Percentiles rank a stretch among this genome's conserved stretches.
Evolutionary conservation across 2,888 invertebrate genomes (phyloP).

Genomic region (Idaea straminata): DNA sequence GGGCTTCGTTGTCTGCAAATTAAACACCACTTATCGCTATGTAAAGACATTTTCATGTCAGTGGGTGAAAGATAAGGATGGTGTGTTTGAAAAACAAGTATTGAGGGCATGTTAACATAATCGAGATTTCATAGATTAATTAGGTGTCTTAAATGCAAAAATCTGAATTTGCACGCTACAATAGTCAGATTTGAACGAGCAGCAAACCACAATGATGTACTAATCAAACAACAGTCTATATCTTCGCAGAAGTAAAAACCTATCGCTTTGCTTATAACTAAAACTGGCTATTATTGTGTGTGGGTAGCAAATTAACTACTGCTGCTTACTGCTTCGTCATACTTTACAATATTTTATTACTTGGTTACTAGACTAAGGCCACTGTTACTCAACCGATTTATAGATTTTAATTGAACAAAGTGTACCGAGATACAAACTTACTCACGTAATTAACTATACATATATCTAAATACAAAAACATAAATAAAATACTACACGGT

Average conservation of each 20-base stretch:
- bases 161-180: background rate
- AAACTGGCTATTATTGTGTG: constrained; percentile 31
- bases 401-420: background rate
- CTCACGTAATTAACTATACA: background rate
- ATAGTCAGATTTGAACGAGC: constrained; percentile 43
- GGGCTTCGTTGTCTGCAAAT: constrained; percentile 40
- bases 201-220: constrained; percentile 54
- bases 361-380: background rate
- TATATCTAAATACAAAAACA: background rate
- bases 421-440: background rate
- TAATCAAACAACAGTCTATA: constrained; percentile 44
- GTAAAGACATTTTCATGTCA: constrained; percentile 53
- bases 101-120: constrained; percentile 39
- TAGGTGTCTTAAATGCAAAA: background rate
- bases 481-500: background rate
- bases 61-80: constrained; percentile 63
- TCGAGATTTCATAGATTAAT: constrained; percentile 30
- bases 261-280: constrained; percentile 48
- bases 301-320: constrained; percentile 4
- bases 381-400: background rate
- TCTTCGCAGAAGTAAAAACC: constrained; percentile 46
- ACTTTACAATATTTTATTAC: constrained; percentile 2
- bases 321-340: constrained; percentile 8
- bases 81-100: constrained; percentile 48
- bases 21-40: constrained; percentile 49